Evolutionary conservation across 2,113 vertebrate genomes (phyloP), one percentile per base, ranked within the genome.

Genomic region (Podarcis raffonei): DNA sequence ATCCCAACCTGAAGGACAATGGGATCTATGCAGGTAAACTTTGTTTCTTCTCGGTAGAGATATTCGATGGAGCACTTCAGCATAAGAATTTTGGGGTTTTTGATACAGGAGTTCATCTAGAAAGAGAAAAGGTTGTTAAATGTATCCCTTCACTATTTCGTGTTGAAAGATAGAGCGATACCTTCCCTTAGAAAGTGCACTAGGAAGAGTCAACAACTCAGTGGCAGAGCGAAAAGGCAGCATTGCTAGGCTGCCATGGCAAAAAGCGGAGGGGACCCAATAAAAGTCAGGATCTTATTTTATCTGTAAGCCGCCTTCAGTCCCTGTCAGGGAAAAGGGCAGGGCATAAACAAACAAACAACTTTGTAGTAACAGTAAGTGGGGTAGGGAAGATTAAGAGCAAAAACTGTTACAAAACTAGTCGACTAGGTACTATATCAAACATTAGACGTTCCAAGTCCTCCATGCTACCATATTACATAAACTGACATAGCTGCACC

Each of bases 11-110:
- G 99, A 37, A 99, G 97, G 84, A 99, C 98, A 65, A 99, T 99
- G 87, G 99, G 99, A 83, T 99, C 98, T 85, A 99, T 99, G 96
- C 98, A 99, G 81, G 98, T 99, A 93, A 99, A 99, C 92, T 99
- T 99, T 9, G 98, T 99, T 96, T 99, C 99, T 93, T 99, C 99
- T 94, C 99, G 94, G 96, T 99, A 99, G 53, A 99, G 98, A 92
- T 99, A 99, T 93, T 99, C 99, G 86, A 99, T 99, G 62, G 99
- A 99, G 92, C 99, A 99, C 94, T 99, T 99, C 93, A 99, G 96
- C 77, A 99, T 97, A 95, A 99, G 97, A 90, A 99, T 98, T 96
- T 98, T 99, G 68, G 99, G 99, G 93, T 98, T 99, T 97, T 99
- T 99, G 96, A 99, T 98, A 94, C 97, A 98, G 7, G 98, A 95